Base-by-base conservation (phyloP, 2,888 invertebrate species). In the Calameuta filiformis region DNA sequence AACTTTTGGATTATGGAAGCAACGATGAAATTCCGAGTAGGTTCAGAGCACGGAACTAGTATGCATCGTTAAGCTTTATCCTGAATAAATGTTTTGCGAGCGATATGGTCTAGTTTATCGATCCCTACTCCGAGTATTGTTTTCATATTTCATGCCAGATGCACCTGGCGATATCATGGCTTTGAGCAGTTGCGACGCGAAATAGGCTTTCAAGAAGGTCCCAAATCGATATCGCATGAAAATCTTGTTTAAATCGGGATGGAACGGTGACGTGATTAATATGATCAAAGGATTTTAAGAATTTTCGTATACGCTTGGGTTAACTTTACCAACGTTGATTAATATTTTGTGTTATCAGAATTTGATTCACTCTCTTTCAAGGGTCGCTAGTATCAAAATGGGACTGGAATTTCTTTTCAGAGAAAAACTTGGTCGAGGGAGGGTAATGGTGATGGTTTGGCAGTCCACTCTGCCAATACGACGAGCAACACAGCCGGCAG, bases 361-460 rank as follows among this genome's bases (percentile, higher is more conserved):
- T 73, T 73, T 56, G 1, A 23, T 23, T 23, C 15, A 23, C 56
- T 56, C 23, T 56, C 23, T 23, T 56, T 23, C 15, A 23, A 56
- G 23, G 23, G 40, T 56, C 23, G 56, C 6, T 9, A 23, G 23
- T 56, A 9, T 23, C 23, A 9, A 56, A 56, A 23, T 56, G 9
- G 0, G 1, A 23, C 3, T 56, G 23, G 9, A 56, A 56, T 56
- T 79, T 77, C 81, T 86, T 88, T 92, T 76, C 91, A 94, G 94
- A 93, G 94, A 87, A 94, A 94, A 92, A 93, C 94, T 89, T 94
- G 94, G 93, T 94, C 94, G 87, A 92, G 93, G 86, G 94, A 94
- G 89, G 94, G 94, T 92, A 93, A 94, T 94, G 94, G 92, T 93
- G 94, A 94, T 92, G 92, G 92, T 88, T 88, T 91, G 88, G 91